A percentile compares a stretch with the other conserved stretches of the same genome.
Conservation (phyloP, 2,888 invertebrate genomes). For the Dryomyza anilis region DNA sequence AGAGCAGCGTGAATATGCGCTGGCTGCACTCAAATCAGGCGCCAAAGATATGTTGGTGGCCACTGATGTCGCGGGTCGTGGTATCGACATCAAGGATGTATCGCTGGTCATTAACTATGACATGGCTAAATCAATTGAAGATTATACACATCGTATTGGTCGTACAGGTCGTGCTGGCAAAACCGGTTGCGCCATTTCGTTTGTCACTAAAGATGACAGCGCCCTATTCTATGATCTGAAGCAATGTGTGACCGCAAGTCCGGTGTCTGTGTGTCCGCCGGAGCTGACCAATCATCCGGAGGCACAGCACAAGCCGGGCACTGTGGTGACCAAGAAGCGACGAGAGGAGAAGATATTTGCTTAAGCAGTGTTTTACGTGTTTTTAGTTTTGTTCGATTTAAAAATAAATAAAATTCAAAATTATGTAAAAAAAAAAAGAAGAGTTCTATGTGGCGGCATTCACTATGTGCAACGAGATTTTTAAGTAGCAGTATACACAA, state of each 20-base stretch:
- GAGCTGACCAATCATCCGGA: slow-evolving; percentile 98
- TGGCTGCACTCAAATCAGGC: slow-evolving; percentile 94
- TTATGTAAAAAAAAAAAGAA: no score
- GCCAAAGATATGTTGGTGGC: slow-evolving; percentile 98
- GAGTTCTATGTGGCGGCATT: no score
- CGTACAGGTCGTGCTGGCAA: slow-evolving; percentile 99
- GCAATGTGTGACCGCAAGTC: slow-evolving; percentile 84
- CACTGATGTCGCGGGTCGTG: slow-evolving; percentile 99
- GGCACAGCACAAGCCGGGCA: slow-evolving; percentile 96
- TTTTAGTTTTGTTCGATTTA: not conserved
- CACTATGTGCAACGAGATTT: no score
- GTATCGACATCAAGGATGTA: slow-evolving; percentile 99
- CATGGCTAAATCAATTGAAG: slow-evolving; percentile 99
- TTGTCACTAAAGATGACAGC: slow-evolving; percentile 97
- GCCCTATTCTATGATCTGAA: slow-evolving; percentile 96
- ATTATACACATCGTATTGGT: slow-evolving; percentile 97
- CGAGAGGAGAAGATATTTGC: slow-evolving; percentile 96
- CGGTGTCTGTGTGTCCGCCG: slow-evolving; percentile 93
- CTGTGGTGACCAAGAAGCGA: slow-evolving; percentile 90
- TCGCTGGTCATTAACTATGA: slow-evolving; percentile 99
- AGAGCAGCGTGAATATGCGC: slow-evolving; percentile 97
- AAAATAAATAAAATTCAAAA: no score
- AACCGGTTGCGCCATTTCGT: slow-evolving; percentile 93
- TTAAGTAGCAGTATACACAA: no score
- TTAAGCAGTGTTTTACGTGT: no score